These are phyloP conservation scores for Scomberomorus guttatus DNA, from an alignment of 2,797 vertebrate species.

Conservation along the genomic window DNA sequence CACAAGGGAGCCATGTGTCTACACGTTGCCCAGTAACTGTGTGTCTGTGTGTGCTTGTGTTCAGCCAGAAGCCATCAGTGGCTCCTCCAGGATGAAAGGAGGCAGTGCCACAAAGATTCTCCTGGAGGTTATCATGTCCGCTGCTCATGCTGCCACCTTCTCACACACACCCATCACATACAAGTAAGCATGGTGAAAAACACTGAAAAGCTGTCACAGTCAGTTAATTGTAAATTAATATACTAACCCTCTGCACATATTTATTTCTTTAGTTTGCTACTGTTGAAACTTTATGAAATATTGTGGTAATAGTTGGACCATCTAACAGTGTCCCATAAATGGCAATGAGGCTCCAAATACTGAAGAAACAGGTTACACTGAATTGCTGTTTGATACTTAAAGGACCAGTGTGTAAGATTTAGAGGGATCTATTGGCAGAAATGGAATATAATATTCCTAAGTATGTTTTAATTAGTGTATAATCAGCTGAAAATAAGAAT, in stretches of 20 bases:
- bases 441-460: too few species aligned
- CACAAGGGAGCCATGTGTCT: background rate
- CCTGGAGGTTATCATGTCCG: conserved; percentile 84
- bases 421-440: too few species aligned
- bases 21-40: background rate
- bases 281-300: background rate
- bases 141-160: conserved; percentile 82
- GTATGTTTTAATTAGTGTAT: too few species aligned
- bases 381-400: too few species aligned
- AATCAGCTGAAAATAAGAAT: too few species aligned
- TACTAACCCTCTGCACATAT: background rate
- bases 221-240: background rate
- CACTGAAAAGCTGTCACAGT: background rate
- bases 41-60: conserved; percentile 32
- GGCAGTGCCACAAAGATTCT: conserved; percentile 88
- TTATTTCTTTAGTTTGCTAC: background rate
- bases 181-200: conserved; percentile 56
- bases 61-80: conserved; percentile 87
- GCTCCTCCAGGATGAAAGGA: conserved; percentile 89
- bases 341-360: too few species aligned
- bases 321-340: too few species aligned
- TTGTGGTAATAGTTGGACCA: too few species aligned
- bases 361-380: too few species aligned
- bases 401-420: too few species aligned
- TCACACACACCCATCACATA: conserved; percentile 63